Percentiles rank a stretch among this genome's conserved stretches.
Evolutionary conservation across 1,140 invertebrate species (phyloP).

Genomic region (Drosophila elegans): DNA sequence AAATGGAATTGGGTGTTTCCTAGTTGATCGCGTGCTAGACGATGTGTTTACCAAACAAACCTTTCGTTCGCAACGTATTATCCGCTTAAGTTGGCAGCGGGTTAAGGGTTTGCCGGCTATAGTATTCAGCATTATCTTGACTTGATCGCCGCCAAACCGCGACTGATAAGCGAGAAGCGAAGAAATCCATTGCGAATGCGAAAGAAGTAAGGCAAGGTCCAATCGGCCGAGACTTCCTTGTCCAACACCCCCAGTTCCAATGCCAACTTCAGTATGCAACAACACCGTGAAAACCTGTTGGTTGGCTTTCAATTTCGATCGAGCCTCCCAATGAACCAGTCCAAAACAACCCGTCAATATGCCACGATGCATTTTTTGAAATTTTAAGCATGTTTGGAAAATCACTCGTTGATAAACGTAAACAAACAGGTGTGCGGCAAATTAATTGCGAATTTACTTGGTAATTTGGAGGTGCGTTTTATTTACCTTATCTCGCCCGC

Average conservation of each 20-base stretch:
- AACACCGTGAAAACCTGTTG: constrained; percentile 63
- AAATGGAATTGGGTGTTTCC: neutral
- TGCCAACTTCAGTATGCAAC: constrained; percentile 17
- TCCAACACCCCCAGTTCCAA: constrained; percentile 17
- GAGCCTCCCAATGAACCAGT: constrained; percentile 32
- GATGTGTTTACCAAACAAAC: constrained; percentile 37
- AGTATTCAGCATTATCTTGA: constrained; percentile 64
- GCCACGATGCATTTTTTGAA: constrained; percentile 63
- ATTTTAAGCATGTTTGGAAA: neutral
- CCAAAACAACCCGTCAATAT: constrained; percentile 10
- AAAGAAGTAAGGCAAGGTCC: constrained; percentile 71
- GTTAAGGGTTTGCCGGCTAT: constrained; percentile 41
- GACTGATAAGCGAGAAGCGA: constrained; percentile 52
- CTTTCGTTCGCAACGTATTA: constrained; percentile 63
- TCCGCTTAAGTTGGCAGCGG: constrained; percentile 49
- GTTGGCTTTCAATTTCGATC: constrained; percentile 22
- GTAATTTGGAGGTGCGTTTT: neutral
- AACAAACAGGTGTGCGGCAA: constrained; percentile 32
- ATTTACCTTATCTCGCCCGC: constrained; percentile 86
- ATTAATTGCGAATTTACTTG: constrained; percentile 15
- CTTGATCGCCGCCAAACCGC: constrained; percentile 6
- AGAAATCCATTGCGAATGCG: constrained; percentile 32
- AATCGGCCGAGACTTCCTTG: constrained; percentile 50
- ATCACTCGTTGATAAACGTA: constrained; percentile 7
- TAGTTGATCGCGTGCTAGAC: constrained; percentile 9